Base-by-base conservation (phyloP, 2,113 vertebrate genomes). In the Rhea pennata region DNA sequence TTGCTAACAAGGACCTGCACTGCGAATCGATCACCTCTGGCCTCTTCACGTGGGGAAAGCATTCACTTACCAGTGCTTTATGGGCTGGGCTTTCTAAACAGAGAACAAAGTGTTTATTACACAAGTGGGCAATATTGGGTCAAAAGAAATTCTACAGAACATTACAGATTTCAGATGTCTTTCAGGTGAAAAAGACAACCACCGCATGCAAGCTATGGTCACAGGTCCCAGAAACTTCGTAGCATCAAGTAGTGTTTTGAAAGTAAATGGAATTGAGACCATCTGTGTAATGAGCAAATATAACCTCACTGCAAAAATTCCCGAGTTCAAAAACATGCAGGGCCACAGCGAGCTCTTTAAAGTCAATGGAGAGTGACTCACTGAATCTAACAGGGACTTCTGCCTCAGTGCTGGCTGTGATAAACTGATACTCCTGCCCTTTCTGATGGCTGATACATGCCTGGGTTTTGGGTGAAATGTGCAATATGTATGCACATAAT, bases 401-500 rank as follows among this genome's bases (percentile, higher is more conserved):
- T 82, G 26, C 51, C 31, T 78, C 48, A 58, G n/a, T 15, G 8
- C n/a, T 91, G 31, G 31, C 51, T 71, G 39, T 88, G 73, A 74
- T 64, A 84, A 93, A 74, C 0, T 4, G 67, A 64, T 92, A 83
- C 73, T 93, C 31, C 51, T 74, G 64, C n/a, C 51, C 88, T 88
- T 86, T 69, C 72, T 67, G 59, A 71, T 69, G 42, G 56, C 66
- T 82, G 51, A 73, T 26, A 88, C n/a, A 15, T 31, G 61, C 42
- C 76, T 26, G 36, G 59, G 22, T 71, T 94, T 72, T 16, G 36
- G 58, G 21, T 81, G 75, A 71, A 84, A 81, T 40, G 7, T 69
- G 42, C 51, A 85, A 50, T 94, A 71, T 64, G 13, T 67, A 92
- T 88, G 90, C 87, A 95, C 75, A 94, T 74, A 86, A 93, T 91